phyloP scores from a whole-genome alignment of 2,797 vertebrate species.

The Amphiprion clarkii region DNA sequence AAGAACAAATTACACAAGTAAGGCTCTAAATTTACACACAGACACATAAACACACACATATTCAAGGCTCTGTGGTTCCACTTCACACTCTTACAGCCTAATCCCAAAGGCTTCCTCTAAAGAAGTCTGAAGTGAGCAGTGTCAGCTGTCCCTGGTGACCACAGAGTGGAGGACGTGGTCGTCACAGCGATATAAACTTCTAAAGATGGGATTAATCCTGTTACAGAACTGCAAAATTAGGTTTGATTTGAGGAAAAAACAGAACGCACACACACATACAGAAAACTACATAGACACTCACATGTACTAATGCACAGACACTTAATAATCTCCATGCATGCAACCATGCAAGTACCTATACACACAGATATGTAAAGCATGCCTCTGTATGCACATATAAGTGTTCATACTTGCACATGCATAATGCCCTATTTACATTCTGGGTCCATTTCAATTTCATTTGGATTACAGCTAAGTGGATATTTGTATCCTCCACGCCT shows the following conservation, averaged over 20 bases:
- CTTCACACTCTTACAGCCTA: constrained; percentile 52
- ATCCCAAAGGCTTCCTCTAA: constrained; percentile 50
- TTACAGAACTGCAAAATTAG: constrained; percentile 32
- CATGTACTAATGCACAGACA: background rate
- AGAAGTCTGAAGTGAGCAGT: constrained; percentile 24
- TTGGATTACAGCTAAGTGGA: constrained; percentile 31
- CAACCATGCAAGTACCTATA: background rate
- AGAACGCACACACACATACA: background rate
- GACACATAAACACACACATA: background rate
- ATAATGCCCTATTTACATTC: constrained; percentile 11
- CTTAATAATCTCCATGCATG: background rate
- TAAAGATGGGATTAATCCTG: constrained; percentile 44
- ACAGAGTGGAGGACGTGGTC: constrained; percentile 42
- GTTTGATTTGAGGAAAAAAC: background rate
- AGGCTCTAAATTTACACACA: constrained; percentile 3
- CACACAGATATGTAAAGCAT: background rate
- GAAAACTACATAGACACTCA: background rate
- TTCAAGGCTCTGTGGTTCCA: constrained; percentile 23
- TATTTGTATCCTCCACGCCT: constrained; percentile 11
- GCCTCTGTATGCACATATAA: background rate
- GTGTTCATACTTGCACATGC: background rate
- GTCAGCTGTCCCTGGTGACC: constrained; percentile 40
- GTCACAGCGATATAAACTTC: constrained; percentile 39
- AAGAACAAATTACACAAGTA: constrained; percentile 44
- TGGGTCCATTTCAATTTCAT: constrained; percentile 26